Percentiles rank a stretch among this genome's conserved stretches.
Evolutionary conservation across 2,797 vertebrate species (phyloP).

Genomic region (Naso thynnoides): DNA sequence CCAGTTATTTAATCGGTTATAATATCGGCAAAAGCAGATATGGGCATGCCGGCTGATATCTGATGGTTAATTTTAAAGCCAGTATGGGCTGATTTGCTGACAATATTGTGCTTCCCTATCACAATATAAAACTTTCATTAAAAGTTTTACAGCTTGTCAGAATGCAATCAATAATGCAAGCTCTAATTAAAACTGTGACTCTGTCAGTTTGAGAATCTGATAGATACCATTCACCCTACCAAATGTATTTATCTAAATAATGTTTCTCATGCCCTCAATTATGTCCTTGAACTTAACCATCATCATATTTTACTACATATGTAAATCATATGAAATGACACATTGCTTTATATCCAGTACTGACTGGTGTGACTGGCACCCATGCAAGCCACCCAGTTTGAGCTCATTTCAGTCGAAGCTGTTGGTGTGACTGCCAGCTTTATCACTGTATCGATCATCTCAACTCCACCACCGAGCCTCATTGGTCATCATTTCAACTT

Average conservation of each 20-base stretch:
- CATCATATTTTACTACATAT: background rate
- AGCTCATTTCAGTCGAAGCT: conserved; percentile 38
- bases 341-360: background rate
- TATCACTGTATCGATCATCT: conserved; percentile 77
- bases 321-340: background rate
- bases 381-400: conserved; percentile 32
- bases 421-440: conserved; percentile 54
- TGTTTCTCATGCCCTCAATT: background rate
- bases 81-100: too few relatives aligned
- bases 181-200: background rate
- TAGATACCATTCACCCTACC: background rate
- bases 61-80: too few relatives aligned
- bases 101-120: too few relatives aligned
- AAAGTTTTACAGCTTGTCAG: background rate
- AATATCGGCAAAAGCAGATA: too few relatives aligned
- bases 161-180: conserved; percentile 1
- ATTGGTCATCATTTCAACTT: conserved; percentile 77
- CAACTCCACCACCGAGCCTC: conserved; percentile 57
- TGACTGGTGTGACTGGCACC: conserved; percentile 32
- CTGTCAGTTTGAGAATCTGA: background rate
- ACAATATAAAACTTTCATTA: background rate
- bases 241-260: background rate
- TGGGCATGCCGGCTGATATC: too few relatives aligned
- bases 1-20: too few relatives aligned
- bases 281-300: background rate